Base-by-base conservation (phyloP, 2,888 invertebrate species). In the Amphipyra tragopoginis region DNA sequence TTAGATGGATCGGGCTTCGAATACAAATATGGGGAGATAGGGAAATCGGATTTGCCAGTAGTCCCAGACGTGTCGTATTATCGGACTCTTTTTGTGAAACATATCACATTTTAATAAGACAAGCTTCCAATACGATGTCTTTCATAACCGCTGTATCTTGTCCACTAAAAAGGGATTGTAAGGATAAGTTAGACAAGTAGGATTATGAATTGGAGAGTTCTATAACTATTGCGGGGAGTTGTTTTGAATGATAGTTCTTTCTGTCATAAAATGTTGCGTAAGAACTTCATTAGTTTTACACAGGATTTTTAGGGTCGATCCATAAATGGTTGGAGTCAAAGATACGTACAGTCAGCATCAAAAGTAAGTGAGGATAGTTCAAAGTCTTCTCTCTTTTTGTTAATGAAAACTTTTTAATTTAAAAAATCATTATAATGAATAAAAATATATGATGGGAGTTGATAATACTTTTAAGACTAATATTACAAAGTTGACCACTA, bases 1-100 rank as follows among this genome's bases (percentile, higher is more conserved):
- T 94, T 92, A 93, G 93, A 93, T 86, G 91, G 91, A 93, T 93
- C 93, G 89, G 89, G 93, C 85, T 90, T 90, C 91, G 93, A 93
- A 93, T 94, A 94, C 93, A 94, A 93, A 94, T 94, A 93, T 93
- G 91, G 92, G 87, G 90, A 91, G 93, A 94, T 93, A 93, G 92
- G 93, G 89, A 93, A 94, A 94, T 94, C 93, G 85, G 92, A 93
- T 94, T 93, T 92, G 86, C 91, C 86, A 86, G 89, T 86, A 90
- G 88, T 91, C 90, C 89, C 92, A 89, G 93, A 88, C 92, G 91
- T 92, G 93, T 91, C 89, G 90, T 93, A 90, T 92, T 93, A 92
- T 90, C 89, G 88, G 86, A 90, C 88, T 91, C 85, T 91, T 92
- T 92, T 90, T 90, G 88, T 88, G 82, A 87, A 85, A 89, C 86